phyloP scores from a whole-genome alignment of 92 coral and sea anemone genomes.

The Scolanthus callimorphus region DNA sequence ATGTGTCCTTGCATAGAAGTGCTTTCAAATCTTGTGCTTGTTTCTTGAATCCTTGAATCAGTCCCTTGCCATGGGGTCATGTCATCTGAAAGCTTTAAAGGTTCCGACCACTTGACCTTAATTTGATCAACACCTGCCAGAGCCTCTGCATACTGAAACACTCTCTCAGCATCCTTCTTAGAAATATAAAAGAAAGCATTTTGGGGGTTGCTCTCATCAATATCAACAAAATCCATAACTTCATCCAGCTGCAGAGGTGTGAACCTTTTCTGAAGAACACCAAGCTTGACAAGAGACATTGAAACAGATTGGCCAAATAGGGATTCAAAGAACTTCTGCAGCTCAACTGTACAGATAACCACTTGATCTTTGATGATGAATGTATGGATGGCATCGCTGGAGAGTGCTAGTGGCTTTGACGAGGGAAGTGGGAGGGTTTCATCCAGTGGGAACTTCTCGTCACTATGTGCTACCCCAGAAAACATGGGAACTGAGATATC shows the following conservation, averaged over 20 bases:
- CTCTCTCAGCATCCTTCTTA: slow-evolving; percentile 57
- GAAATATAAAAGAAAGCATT: slow-evolving; percentile 31
- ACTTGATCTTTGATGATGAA: slow-evolving; percentile 40
- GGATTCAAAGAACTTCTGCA: slow-evolving; percentile 39
- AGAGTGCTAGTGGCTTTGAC: background rate
- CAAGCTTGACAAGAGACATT: slow-evolving; percentile 22
- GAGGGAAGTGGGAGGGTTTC: background rate
- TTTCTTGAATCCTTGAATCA: background rate
- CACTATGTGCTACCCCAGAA: background rate
- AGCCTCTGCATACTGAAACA: slow-evolving; percentile 59
- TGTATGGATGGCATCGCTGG: slow-evolving; percentile 18
- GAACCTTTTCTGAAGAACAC: slow-evolving; percentile 16
- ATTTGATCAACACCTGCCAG: slow-evolving; percentile 41
- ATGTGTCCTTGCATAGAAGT: background rate
- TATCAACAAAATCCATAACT: slow-evolving; percentile 38
- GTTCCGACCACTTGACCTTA: slow-evolving; percentile 42
- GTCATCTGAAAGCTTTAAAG: slow-evolving; percentile 26
- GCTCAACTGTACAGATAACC: slow-evolving; percentile 44
- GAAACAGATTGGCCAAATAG: slow-evolving; percentile 44
- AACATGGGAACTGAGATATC: slow-evolving; percentile 3
- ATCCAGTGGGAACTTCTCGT: background rate
- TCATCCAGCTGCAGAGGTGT: slow-evolving; percentile 25
- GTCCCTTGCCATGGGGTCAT: background rate
- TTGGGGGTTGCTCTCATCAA: slow-evolving; percentile 15
- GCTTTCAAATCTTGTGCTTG: slow-evolving; percentile 1